Evolutionary conservation across 2,797 vertebrate genomes (phyloP).

Genomic region (Borostomias antarcticus): DNA sequence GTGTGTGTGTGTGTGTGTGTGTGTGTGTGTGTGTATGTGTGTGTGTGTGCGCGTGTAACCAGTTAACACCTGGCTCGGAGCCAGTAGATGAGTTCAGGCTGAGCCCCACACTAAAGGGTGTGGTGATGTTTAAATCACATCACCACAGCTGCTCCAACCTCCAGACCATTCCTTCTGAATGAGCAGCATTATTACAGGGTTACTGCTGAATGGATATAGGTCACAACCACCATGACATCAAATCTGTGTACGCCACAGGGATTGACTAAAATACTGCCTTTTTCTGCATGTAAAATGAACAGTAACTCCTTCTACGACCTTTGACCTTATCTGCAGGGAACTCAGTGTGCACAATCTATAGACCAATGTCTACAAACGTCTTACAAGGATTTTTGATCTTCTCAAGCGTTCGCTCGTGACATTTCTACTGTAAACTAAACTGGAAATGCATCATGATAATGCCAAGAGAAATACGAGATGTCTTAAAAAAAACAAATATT

Average conservation of each 20-base stretch:
- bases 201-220: no score
- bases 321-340: no score
- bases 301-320: no score
- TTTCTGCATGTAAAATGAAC: not conserved
- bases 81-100: conserved; percentile 47
- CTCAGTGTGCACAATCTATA: no score
- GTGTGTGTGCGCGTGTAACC: no score
- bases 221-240: not conserved
- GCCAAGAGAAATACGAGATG: conserved; percentile 60
- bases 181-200: not conserved
- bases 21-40: no score
- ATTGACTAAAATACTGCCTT: not conserved
- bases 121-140: conserved; percentile 86
- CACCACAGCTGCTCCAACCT: conserved; percentile 84
- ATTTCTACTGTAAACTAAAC: no score
- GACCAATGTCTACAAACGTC: no score
- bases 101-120: conserved; percentile 52
- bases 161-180: not conserved
- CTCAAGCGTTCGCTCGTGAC: no score
- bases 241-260: not conserved
- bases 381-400: no score
- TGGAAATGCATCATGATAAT: not conserved
- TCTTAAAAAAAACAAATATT: conserved; percentile 56
- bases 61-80: conserved; percentile 77
- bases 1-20: no score